phyloP scores from a whole-genome alignment of 2,888 invertebrate species.

The Pinctada fucata region DNA sequence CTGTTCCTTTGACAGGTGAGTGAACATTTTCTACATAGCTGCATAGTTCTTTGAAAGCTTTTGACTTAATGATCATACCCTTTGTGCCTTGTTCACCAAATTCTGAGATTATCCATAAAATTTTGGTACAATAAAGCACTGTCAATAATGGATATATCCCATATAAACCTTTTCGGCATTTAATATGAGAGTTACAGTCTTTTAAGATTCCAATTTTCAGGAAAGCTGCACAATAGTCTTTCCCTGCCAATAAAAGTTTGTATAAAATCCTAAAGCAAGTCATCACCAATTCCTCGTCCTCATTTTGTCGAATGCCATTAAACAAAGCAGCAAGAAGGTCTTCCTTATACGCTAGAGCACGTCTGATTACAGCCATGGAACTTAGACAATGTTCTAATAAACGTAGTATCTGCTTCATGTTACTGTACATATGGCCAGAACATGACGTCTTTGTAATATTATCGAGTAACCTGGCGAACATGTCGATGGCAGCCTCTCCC shows the following conservation, averaged over 20 bases:
- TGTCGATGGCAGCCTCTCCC: slow-evolving; percentile 46
- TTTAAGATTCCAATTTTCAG: slow-evolving; percentile 44
- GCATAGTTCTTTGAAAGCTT: slow-evolving; percentile 38
- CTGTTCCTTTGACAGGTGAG: background rate
- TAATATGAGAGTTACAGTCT: slow-evolving; percentile 42
- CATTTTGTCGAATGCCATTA: slow-evolving; percentile 42
- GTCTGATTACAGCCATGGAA: slow-evolving; percentile 48
- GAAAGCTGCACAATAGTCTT: slow-evolving; percentile 41
- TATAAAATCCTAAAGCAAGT: slow-evolving; percentile 40
- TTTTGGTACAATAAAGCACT: slow-evolving; percentile 36
- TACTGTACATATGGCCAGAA: slow-evolving; percentile 38
- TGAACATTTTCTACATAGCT: slow-evolving; percentile 40
- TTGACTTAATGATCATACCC: slow-evolving; percentile 40
- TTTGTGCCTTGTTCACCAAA: slow-evolving; percentile 41
- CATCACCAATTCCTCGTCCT: slow-evolving; percentile 29
- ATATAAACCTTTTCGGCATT: slow-evolving; percentile 29
- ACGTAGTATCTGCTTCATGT: slow-evolving; percentile 41
- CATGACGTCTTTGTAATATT: slow-evolving; percentile 40
- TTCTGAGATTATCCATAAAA: slow-evolving; percentile 34
- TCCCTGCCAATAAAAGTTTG: slow-evolving; percentile 47
- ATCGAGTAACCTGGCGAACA: slow-evolving; percentile 35
- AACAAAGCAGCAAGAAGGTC: slow-evolving; percentile 44
- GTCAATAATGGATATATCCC: slow-evolving; percentile 29
- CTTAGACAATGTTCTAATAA: slow-evolving; percentile 45
- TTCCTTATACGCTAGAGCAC: slow-evolving; percentile 39